These are phyloP conservation scores for Ciconia maguari DNA, from an alignment of 2,113 vertebrate species.

Conservation along the genomic window DNA sequence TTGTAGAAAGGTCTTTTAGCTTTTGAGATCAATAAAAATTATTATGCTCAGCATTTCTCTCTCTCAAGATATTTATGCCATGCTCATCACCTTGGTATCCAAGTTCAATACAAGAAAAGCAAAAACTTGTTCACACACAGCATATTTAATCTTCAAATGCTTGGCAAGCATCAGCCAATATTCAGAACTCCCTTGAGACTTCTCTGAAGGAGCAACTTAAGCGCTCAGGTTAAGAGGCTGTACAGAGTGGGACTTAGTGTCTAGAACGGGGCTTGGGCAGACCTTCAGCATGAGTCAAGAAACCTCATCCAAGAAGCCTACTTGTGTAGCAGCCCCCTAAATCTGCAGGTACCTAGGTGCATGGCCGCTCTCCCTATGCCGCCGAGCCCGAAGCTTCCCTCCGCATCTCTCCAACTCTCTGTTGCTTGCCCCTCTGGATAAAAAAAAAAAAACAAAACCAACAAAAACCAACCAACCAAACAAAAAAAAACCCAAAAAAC, in stretches of 20 bases:
- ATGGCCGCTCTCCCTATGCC: rapidly evolving
- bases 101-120: conserved; percentile 7
- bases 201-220: neutral
- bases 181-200: neutral
- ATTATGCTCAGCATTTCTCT: neutral
- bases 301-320: neutral
- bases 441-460: neutral
- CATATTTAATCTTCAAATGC: conserved; percentile 18
- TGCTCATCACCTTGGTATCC: neutral
- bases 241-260: rapidly evolving
- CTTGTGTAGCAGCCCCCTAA: rapidly evolving
- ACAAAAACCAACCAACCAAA: too few species aligned
- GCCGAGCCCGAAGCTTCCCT: neutral
- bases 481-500: too few species aligned
- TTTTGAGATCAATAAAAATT: conserved; percentile 41
- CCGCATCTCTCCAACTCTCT: neutral
- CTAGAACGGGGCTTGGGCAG: neutral
- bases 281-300: neutral
- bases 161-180: conserved; percentile 39
- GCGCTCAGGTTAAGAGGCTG: neutral
- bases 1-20: neutral
- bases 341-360: neutral
- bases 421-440: neutral
- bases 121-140: neutral
- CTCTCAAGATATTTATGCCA: conserved; percentile 18